Evolutionary conservation across 2,113 vertebrate genomes (phyloP), one percentile per base, ranked within the genome.

Genomic region (Anseranas semipalmata): DNA sequence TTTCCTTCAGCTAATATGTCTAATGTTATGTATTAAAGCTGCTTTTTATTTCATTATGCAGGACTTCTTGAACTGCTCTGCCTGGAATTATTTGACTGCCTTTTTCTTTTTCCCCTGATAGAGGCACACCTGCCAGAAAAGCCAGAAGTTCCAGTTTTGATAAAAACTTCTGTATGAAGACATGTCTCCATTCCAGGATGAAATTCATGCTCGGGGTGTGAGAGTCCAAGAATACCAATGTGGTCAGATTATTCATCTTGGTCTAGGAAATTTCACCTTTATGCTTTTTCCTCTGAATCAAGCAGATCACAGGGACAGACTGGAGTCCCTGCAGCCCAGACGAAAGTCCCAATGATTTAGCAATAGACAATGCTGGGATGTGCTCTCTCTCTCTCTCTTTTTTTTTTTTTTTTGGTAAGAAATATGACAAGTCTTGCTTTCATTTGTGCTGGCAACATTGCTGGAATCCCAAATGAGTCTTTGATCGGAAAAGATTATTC

Each of bases 271-370:
- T 32, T 2, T 46, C 65, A 48, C 50, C 56, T 24, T 4, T 19
- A 9, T 15, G 19, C 12, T n/a, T 9, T 37, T 80, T 39, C 28
- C 15, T 5, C 37, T 41, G 45, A 45, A 16, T 8, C 18, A 17
- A 5, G 19, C 37, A 81, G 39, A 20, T 20, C 33, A 18, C 46
- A 24, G 83, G 35, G 50, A 41, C 1, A 4, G 15, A 18, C 10
- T 24, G 7, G 6, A 39, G 16, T 7, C 66, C 12, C 55, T 52
- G 55, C 33, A 22, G 43, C 10, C 53, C 43, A 37, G 12, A 20
- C 0, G 1, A 35, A 9, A 0, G 1, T 10, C 35, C 15, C 1
- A 1, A 21, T 41, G 30, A 15, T 65, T 48, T 41, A 80, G 30
- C 28, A n/a, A 5, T 20, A 53, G 55, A 1, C 25, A 65, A 3